A percentile compares a stretch with the other conserved stretches of the same genome.
These are phyloP conservation scores for Euwallacea fornicatus DNA, from an alignment of 1,140 invertebrate species.

Conservation along the genomic window DNA sequence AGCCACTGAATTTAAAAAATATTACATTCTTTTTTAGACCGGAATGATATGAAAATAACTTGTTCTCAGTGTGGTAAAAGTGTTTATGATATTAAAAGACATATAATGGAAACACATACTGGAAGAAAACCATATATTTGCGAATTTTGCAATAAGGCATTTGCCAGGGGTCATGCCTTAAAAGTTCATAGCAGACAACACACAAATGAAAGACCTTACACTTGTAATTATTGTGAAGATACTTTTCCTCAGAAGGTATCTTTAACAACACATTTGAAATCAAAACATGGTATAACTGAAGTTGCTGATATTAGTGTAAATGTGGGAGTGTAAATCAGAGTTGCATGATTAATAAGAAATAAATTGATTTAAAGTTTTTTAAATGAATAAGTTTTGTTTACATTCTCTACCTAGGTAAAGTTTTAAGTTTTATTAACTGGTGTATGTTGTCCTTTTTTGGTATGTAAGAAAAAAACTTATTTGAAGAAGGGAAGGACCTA, in stretches of 20 bases:
- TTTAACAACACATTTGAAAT: slow-evolving; percentile 44
- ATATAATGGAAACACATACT: slow-evolving; percentile 44
- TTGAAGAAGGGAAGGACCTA: no score
- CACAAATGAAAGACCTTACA: slow-evolving; percentile 46
- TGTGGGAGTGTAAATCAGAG: no score
- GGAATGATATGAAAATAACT: slow-evolving; percentile 41
- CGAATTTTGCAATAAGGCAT: slow-evolving; percentile 44
- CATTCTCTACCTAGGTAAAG: no score
- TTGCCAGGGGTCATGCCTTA: slow-evolving; percentile 41
- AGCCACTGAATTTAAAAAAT: background rate
- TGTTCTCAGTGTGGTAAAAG: slow-evolving; percentile 44
- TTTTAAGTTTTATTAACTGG: no score
- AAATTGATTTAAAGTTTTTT: no score
- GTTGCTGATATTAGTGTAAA: no score
- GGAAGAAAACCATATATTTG: slow-evolving; percentile 46
- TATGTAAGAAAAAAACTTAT: no score
- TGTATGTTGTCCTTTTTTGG: no score
- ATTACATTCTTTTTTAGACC: slow-evolving; percentile 34
- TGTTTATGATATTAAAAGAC: slow-evolving; percentile 42
- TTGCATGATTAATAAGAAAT: no score
- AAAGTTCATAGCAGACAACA: slow-evolving; percentile 46
- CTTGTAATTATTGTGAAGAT: slow-evolving; percentile 42
- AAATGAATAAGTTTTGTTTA: no score
- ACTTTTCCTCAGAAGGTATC: slow-evolving; percentile 46
- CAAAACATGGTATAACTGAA: slow-evolving; percentile 37